These are phyloP conservation scores for Pycnomerus fuliginosus DNA, from an alignment of 2,888 invertebrate genomes.

Conservation along the genomic window DNA sequence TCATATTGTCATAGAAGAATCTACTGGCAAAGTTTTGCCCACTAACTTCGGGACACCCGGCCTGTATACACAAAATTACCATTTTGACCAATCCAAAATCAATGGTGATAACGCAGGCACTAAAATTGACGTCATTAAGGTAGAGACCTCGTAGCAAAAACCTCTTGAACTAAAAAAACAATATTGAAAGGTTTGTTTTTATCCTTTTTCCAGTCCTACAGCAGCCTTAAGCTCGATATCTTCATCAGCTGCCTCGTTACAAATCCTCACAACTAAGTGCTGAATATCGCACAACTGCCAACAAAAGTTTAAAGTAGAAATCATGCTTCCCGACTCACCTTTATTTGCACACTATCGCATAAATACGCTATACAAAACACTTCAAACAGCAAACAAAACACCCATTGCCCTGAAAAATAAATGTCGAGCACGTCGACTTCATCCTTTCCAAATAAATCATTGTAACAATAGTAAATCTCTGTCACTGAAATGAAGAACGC, in stretches of 20 bases:
- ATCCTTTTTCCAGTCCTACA: slow-evolving; percentile 2
- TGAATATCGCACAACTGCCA: no score
- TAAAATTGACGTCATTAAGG: slow-evolving; percentile 26
- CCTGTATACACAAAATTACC: no score
- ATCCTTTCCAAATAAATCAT: slow-evolving; percentile 1
- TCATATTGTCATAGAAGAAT: no score
- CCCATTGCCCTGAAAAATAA: slow-evolving; percentile 30
- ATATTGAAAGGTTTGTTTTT: neutral
- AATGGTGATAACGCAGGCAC: slow-evolving; percentile 28
- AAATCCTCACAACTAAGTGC: neutral
- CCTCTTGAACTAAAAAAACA: slow-evolving; percentile 21
- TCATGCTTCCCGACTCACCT: no score
- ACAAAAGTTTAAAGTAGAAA: no score
- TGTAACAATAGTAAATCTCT: slow-evolving; percentile 26
- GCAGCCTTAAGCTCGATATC: slow-evolving; percentile 3
- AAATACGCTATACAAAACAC: slow-evolving; percentile 20
- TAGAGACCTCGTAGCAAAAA: slow-evolving; percentile 28
- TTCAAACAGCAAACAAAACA: slow-evolving; percentile 24
- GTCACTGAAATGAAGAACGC: slow-evolving; percentile 26
- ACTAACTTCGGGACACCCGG: no score
- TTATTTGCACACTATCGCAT: slow-evolving; percentile 12
- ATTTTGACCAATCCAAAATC: slow-evolving; percentile 27
- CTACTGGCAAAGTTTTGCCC: no score
- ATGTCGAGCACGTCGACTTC: slow-evolving; percentile 14
- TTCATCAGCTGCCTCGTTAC: neutral